Evolutionary conservation across 2,113 vertebrate species (phyloP), one percentile per base, ranked within the genome.

Genomic region (Corythoichthys haematopterus): DNA sequence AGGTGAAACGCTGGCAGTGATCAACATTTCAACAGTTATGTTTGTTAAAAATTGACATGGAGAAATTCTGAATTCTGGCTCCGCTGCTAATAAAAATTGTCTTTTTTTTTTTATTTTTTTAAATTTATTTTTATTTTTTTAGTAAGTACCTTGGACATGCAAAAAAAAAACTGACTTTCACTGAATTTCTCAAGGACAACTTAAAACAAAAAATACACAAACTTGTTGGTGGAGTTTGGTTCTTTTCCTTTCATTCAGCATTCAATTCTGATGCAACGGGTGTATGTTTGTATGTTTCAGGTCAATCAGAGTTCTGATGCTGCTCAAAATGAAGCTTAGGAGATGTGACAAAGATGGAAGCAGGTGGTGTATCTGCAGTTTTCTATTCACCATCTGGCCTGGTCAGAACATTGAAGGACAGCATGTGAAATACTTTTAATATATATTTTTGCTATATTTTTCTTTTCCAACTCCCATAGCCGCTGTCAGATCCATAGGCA

Each of bases 301-400:
- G 73, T 93, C 92, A 0, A 35, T 92, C 8, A 74, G 91, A 72
- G 75, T 91, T 65, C 72, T 92, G 47, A 46, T 84, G 66, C 75
- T 89, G 10, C 80, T 93, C 57, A 89, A 65, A 72, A 91, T 69
- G 65, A 90, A 85, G 70, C 59, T 87, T n/a, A 84, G 69, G 66
- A 76, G 38, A 65, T 51, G 14, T 40, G 76, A 73, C 53, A 57
- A 59, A 35, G 70, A 76, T 0, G 57, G 40, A 16, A 76, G 28
- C 75, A 85, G 86, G 91, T 93, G 47, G 13, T 46, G 50, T 50
- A 55, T 65, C 53, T 51, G 2, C 14, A 16, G 15, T 51, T 46
- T 60, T 37, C 40, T 43, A 0, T 33, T 11, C n/a, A 10, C 33
- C 37, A 13, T 13, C 50, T 4, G 3, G 35, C n/a, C 0, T 9